Base-by-base conservation (phyloP, 2,888 invertebrate genomes). In the Andrena bucephala region DNA sequence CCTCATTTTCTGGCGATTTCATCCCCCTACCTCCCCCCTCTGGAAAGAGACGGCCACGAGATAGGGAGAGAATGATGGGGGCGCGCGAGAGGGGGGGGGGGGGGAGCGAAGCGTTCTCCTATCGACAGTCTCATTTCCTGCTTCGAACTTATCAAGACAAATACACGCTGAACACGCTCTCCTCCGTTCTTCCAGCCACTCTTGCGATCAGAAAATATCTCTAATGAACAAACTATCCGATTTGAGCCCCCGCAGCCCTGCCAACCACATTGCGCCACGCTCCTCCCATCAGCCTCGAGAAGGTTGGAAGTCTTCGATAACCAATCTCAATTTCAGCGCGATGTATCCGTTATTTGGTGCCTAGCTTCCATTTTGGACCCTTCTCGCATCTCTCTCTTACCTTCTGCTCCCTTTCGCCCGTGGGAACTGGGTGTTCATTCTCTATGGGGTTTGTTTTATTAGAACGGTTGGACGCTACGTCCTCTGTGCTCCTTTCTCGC, bases 61-160 rank as follows among this genome's bases (percentile, higher is more conserved):
- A 76, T 74, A 80, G 42, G 68, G 66, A 71, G 76, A 54, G 69
- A 50, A 70, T 67, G 78, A 69, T 7, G 75, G 66, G 59, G 66
- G 79, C 8, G 62, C 42, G 62, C 27, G 10, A 42, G 48, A 13
- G 50, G 36, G 42, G 7, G 63, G 68, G 48, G 10, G 50, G 36
- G 42, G 7, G 63, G 68, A 73, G 69, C 71, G 66, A 72, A 59
- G 68, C 83, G 66, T 77, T 87, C 84, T 77, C 69, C 87, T 88
- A 90, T 92, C 91, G 92, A 91, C 91, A 89, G 88, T 91, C 89
- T 91, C 91, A 91, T 92, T 92, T 91, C 88, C 91, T 87, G 88
- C 83, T 76, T 78, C 82, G 85, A 91, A 90, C 88, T 91, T 92
- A 90, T 92, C 89, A 91, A 91, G 91, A 91, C 90, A 91, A 92